Evolutionary conservation across 2,113 vertebrate genomes (phyloP), one percentile per base, ranked within the genome.

Genomic region (Coregonus clupeaformis): DNA sequence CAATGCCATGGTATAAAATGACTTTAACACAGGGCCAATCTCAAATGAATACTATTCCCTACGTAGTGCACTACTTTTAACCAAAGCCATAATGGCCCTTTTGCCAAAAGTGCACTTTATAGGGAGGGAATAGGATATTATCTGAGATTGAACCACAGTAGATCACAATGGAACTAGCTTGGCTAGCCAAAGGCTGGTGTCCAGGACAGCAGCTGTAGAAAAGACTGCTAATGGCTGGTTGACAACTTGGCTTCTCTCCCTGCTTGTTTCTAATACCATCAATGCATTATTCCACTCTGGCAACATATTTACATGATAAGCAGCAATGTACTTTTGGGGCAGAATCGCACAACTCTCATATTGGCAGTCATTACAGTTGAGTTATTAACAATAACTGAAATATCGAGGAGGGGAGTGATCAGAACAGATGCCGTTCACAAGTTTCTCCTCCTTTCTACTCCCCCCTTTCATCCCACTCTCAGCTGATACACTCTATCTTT

Each of bases 271-370:
- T 55, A 3, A 9, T 25, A 45, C 42, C 5, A 79, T 83, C 73
- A 66, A 7, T 86, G 77, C 69, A 27, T 71, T 25, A 72, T 65
- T 80, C 72, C 75, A 78, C 60, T 4, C 73, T 30, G 27, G 66
- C 67, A 25, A 79, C 79, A 42, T 80, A 77, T 84, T 90, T 76
- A 86, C 80, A 81, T 1, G 66, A 66, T 36, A 57, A 70, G 71
- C 64, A 78, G 71, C 64, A 78, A 68, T 67, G 70, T 79, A 63
- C 82, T 76, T 68, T 71, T 1, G 12, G 60, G 27, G 79, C 69
- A 77, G 68, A 79, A 36, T 77, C 47, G 18, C 36, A 80, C 57
- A 22, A n/a, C 13, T 60, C 57, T 60, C 57, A 60, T 60, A 22
- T 60, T 60, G n/a, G 1, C 57, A 60, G 57, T 22, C 57, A 60